Conservation (phyloP, 2,797 vertebrate genomes). For the Molothrus ater region DNA sequence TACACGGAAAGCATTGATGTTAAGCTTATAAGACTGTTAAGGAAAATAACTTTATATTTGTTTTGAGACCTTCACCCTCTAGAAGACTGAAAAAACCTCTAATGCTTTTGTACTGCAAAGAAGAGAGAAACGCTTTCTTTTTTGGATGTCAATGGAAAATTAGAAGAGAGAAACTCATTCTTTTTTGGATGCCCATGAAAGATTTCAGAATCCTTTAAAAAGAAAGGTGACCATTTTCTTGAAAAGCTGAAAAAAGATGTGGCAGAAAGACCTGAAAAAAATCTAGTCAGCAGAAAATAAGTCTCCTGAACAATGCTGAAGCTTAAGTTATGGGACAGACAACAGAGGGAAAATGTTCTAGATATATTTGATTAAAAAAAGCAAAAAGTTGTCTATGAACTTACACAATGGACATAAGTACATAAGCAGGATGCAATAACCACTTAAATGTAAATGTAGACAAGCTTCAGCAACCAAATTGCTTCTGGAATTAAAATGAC, state of each 20-base stretch:
- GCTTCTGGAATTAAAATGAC: constrained; percentile 29
- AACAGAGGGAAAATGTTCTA: neutral
- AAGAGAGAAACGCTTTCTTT: neutral
- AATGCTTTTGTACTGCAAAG: neutral
- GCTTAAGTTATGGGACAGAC: neutral
- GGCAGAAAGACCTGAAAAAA: neutral
- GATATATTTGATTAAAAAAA: neutral
- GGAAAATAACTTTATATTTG: constrained; percentile 42
- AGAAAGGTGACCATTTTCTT: neutral
- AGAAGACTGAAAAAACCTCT: neutral
- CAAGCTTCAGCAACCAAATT: constrained; percentile 25
- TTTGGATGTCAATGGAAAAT: neutral
- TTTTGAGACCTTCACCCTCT: neutral
- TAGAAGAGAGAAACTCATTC: neutral
- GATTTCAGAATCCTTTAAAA: neutral
- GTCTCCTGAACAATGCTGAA: neutral
- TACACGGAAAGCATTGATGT: neutral
- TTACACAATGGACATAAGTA: neutral
- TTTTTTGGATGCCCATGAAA: neutral
- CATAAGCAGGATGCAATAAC: neutral
- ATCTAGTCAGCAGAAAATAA: neutral
- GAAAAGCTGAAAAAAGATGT: neutral
- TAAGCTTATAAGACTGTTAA: constrained; percentile 1
- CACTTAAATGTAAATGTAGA: constrained; percentile 30
- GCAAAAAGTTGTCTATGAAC: neutral